A percentile compares a stretch with the other conserved stretches of the same genome.
Evolutionary conservation across 35 echinoderm and acorn worm species (phyloP).

Genomic region (Ophiothrix spiculata): DNA sequence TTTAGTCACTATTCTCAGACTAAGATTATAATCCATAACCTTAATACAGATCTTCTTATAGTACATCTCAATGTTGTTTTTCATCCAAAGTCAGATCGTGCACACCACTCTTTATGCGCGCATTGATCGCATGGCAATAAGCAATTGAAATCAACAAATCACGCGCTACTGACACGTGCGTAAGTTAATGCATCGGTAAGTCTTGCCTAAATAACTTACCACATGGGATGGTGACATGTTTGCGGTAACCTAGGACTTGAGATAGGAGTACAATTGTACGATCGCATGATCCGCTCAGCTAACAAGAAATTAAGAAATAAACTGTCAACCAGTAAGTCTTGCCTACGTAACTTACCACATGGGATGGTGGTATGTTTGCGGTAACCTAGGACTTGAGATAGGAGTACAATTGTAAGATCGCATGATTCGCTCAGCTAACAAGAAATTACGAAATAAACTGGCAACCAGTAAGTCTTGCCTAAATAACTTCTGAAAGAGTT

Average conservation of each 20-base stretch:
- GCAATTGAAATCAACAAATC: no score
- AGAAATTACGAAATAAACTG: conserved; percentile 91
- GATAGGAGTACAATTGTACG: conserved; percentile 93
- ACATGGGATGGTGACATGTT: conserved; percentile 99
- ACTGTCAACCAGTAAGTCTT: conserved; percentile 92
- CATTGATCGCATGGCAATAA: no score
- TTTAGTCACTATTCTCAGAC: no score
- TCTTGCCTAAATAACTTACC: no score
- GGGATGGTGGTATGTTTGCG: conserved; percentile 96
- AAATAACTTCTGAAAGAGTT: conserved; percentile 98
- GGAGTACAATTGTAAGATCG: conserved; percentile 95
- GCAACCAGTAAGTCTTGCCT: conserved; percentile 95
- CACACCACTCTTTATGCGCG: no score
- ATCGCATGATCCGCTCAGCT: conserved; percentile 93
- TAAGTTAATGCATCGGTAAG: no score
- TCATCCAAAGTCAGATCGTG: no score
- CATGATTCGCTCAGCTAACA: conserved; percentile 95
- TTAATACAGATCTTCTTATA: no score
- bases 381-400: conserved; percentile 84
- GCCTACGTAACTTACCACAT: conserved; percentile 94
- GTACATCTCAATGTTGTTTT: no score
- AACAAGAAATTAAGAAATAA: conserved; percentile 92
- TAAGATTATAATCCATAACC: no score
- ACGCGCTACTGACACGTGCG: no score
- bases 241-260: conserved; percentile 92